Base-by-base conservation (phyloP, 2,113 vertebrate genomes). In the Phyllostomus hastatus region DNA sequence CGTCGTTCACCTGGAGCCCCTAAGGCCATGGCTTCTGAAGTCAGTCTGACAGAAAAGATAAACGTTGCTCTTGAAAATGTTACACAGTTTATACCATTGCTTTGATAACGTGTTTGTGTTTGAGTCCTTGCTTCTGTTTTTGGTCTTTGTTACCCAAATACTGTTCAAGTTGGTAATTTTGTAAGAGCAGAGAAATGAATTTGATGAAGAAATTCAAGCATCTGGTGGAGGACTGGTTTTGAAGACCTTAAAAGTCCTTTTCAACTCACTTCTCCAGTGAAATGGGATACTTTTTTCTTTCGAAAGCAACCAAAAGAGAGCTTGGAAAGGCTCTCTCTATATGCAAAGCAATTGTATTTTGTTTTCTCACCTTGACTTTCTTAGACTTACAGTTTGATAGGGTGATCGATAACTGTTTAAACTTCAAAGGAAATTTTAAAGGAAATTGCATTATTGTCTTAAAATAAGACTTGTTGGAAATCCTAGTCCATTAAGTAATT, bases 401-500 rank as follows among this genome's bases (percentile, higher is more conserved):
- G 95, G 96, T 94, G 35, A n/a, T 96, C 97, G 92, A 64, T 96
- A 90, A 96, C 88, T 96, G 95, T 98, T 97, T 97, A 95, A 97
- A 96, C 24, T 92, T 98, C 89, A 69, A 95, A 96, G 97, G 91
- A 97, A 95, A 95, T 67, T 98, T 97, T 96, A 95, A 91, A 94
- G 97, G 95, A 97, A 95, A 91, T 97, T 83, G 91, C 90, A 86
- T 94, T 98, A 97, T 64, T 94, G 97, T 86, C 95, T 97, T 61
- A 83, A 92, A 94, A 88, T 95, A 96, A 95, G 96, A 98, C 98
- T 97, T 98, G 75, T 97, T 98, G 97, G 98, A 97, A 94, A 97
- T 93, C 91, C 81, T 98, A 98, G 96, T 98, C 95, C 96, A 98
- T 96, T 72, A 91, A 97, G 52, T 98, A 97, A 97, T 98, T 98